Conservation (phyloP, 2,113 vertebrate genomes). For the Odocoileus hemionus region DNA sequence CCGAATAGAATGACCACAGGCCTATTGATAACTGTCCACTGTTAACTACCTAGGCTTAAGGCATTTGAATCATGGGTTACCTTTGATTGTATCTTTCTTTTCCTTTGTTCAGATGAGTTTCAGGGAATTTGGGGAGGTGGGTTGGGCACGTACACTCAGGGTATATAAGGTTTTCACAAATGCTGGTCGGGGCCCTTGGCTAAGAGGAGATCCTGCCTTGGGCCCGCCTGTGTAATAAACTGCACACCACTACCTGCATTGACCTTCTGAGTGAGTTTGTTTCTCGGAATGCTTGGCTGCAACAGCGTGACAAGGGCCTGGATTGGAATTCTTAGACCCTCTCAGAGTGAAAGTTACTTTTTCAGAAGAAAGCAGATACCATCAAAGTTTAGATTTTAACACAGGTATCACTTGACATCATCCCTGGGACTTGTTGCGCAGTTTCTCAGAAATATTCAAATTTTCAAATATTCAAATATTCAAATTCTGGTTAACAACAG, state of each 20-base stretch:
- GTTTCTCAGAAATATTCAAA: not conserved
- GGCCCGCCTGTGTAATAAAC: fast-evolving
- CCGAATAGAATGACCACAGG: not conserved
- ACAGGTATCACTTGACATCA: not conserved
- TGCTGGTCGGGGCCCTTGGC: not conserved
- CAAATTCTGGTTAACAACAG: not conserved
- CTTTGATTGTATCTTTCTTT: not conserved
- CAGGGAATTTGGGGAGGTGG: not conserved
- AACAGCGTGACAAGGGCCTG: fast-evolving
- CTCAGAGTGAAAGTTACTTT: too few relatives aligned
- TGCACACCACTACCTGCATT: not conserved
- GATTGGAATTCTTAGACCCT: not conserved
- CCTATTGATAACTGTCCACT: not conserved
- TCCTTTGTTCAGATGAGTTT: not conserved
- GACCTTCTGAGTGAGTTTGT: not conserved
- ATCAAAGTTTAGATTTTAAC: not conserved
- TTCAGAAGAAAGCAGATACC: not conserved
- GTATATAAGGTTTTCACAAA: not conserved
- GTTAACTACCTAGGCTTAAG: not conserved
- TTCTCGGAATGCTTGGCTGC: not conserved
- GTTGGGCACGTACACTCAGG: not conserved
- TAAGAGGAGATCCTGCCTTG: not conserved
- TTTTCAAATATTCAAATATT: too few relatives aligned
- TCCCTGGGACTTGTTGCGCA: not conserved
- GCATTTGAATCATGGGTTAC: not conserved